Base-by-base conservation (phyloP, 1,140 invertebrate genomes). In the Steinernema khuongi region DNA sequence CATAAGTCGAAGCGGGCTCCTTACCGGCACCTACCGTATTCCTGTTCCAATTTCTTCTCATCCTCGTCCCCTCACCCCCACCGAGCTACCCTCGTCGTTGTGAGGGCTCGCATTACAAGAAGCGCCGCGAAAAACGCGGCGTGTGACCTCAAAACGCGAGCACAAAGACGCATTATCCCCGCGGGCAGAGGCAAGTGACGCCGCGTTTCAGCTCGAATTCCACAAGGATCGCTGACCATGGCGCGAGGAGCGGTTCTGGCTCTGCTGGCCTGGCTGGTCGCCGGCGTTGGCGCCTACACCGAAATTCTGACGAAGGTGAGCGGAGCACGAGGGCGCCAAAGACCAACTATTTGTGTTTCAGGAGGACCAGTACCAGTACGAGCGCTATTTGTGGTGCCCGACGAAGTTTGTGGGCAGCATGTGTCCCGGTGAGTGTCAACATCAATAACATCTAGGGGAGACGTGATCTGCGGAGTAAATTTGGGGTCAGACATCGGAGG, bases 301-400 rank as follows among this genome's bases (percentile, higher is more conserved):
- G 50, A 60, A 22, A 60, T 60, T 22, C 50, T 60, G 50, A 60
- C 50, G 50, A 60, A 60, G 50, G 50, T 60, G 50, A 60, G 50
- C 19, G 4, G 50, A 22, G 14, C 14, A 22, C 4, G 50, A 22
- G 14, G 50, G 7, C 7, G 50, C 14, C 36, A 41, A 60, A 11
- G 50, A 60, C 19, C 7, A 60, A 22, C n/a, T 7, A 4, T n/a
- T 7, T 26, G 50, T n/a, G 26, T 60, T 60, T 7, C 22, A 60
- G 50, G 50, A 60, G 22, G 50, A 60, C 50, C 50, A 60, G 50
- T 60, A 60, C 50, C 50, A 60, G 50, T 60, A 60, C 50, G 50
- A 60, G 22, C 50, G 50, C 50, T 60, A 60, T 60, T 22, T 60
- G 7, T 60, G 50, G 50, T 60, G 50, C 19, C 50, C 50, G 50